These are phyloP conservation scores for Pseudochaenichthys georgianus DNA, from an alignment of 2,797 vertebrate genomes.

Conservation along the genomic window DNA sequence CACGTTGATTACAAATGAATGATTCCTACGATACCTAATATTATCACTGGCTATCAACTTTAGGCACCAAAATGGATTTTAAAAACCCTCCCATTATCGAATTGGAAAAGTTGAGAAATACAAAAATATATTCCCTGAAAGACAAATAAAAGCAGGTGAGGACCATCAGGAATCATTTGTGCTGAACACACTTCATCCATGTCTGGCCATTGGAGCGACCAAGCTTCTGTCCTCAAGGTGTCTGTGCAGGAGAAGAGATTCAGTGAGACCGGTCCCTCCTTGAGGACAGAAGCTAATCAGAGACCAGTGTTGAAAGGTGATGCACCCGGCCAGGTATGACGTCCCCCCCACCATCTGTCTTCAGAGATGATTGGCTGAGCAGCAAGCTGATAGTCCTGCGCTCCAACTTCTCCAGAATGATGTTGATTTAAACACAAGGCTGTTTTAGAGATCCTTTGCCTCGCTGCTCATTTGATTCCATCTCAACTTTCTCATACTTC, in stretches of 20 bases:
- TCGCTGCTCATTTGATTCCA: neutral
- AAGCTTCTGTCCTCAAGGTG: constrained; percentile 32
- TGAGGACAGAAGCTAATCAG: constrained; percentile 41
- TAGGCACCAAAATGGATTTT: neutral
- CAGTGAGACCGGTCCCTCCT: constrained; percentile 35
- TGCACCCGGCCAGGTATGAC: constrained; percentile 32
- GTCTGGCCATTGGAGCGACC: constrained; percentile 10
- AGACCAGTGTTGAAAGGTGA: constrained; percentile 52
- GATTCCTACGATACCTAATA: neutral
- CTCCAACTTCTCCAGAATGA: neutral
- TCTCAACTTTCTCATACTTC: neutral
- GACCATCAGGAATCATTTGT: constrained; percentile 8
- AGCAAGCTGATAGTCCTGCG: constrained; percentile 20
- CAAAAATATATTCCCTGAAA: neutral
- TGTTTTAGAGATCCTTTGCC: constrained; percentile 15
- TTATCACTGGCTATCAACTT: neutral
- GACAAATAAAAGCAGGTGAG: constrained; percentile 39
- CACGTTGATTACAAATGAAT: too few species aligned
- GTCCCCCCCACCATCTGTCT: constrained; percentile 37
- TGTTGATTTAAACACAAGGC: constrained; percentile 2
- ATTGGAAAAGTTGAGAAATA: neutral
- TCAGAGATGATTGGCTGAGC: constrained; percentile 32
- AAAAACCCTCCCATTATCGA: neutral
- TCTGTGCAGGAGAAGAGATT: constrained; percentile 37
- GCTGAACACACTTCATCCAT: constrained; percentile 14